A percentile compares a stretch with the other conserved stretches of the same genome.
Evolutionary conservation across 2,888 invertebrate genomes (phyloP).

Genomic region (Hermodice carunculata): DNA sequence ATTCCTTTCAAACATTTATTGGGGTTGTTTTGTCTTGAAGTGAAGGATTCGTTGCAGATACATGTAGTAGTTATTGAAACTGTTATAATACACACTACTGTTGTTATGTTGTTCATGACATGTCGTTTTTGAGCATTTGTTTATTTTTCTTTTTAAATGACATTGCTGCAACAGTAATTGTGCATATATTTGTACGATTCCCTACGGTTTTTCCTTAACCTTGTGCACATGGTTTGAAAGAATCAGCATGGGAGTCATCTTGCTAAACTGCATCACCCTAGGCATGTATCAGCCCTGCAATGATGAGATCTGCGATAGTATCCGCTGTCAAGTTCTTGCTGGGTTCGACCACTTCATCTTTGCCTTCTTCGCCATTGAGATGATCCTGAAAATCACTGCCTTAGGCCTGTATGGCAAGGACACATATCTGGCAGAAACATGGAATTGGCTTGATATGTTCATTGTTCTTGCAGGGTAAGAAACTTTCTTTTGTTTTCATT

Average conservation of each 20-base stretch:
- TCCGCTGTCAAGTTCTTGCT: conserved; percentile 75
- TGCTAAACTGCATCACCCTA: conserved; percentile 97
- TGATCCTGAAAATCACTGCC: conserved; percentile 98
- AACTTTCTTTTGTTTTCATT: conserved; percentile 8
- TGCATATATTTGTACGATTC: no score
- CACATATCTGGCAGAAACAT: conserved; percentile 96
- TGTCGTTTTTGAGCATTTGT: no score
- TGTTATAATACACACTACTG: no score
- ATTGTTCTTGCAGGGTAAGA: conserved; percentile 95
- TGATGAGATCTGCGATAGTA: conserved; percentile 76
- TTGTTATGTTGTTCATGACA: no score
- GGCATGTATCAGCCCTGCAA: conserved; percentile 99
- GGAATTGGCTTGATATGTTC: conserved; percentile 98
- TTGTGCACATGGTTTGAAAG: conserved; percentile 95
- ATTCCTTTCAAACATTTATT: no score
- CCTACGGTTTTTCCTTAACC: no score
- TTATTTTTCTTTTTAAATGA: no score
- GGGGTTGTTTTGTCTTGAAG: no score
- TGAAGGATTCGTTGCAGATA: no score
- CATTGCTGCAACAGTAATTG: no score
- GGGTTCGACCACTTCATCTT: conserved; percentile 99
- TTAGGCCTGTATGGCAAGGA: conserved; percentile 93
- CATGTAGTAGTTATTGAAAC: no score
- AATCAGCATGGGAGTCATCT: conserved; percentile 96
- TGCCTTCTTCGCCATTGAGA: conserved; percentile 96